Base-by-base conservation (phyloP, 2,113 vertebrate species). In the Pimephales promelas region DNA sequence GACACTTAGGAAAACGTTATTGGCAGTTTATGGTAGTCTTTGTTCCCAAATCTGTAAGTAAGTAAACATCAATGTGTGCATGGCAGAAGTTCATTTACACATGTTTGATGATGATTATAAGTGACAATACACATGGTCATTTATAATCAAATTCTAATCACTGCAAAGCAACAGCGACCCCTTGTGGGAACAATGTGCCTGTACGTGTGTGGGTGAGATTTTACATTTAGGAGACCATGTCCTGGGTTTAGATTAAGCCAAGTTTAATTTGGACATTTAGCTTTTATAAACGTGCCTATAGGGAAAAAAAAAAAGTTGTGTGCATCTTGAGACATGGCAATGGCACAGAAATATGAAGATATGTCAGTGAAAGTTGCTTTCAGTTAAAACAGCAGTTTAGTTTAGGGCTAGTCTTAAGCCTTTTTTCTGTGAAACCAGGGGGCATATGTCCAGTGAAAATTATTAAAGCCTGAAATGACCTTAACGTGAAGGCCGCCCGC, bases 121-220 rank as follows among this genome's bases (percentile, higher is more conserved):
- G 10, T 28, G 36, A 13, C n/a, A 45, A 49, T 49, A 66, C 52
- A 22, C 34, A 80, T 31, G 18, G 31, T 26, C 11, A 52, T 52
- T 14, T 70, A 22, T 5, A 49, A 52, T 10, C 52, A 7, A 26
- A 70, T n/a, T 45, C 13, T 24, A 56, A 43, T 75, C 24, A 80
- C 11, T 36, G 72, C 79, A 79, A 80, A 86, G 59, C 85, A 83
- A 86, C 76, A 86, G 83, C 77, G 82, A 74, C 85, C 70, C 85
- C 85, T 62, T 83, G 82, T 75, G 85, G 76, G 43, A 6, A 26
- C 22, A 2, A 13, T 57, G 34, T 31, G n/a, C 34, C 13, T 68
- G 7, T 56, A 49, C 3, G 1, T 34, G 28, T n/a, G 45, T 11
- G 20, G n/a, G 36, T 28, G 11, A 22, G 49, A 10, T 61, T 49